Percentiles rank a stretch among this genome's conserved stretches.
phyloP scores from a whole-genome alignment of 2,797 vertebrate species.

The Peromyscus attwateri region DNA sequence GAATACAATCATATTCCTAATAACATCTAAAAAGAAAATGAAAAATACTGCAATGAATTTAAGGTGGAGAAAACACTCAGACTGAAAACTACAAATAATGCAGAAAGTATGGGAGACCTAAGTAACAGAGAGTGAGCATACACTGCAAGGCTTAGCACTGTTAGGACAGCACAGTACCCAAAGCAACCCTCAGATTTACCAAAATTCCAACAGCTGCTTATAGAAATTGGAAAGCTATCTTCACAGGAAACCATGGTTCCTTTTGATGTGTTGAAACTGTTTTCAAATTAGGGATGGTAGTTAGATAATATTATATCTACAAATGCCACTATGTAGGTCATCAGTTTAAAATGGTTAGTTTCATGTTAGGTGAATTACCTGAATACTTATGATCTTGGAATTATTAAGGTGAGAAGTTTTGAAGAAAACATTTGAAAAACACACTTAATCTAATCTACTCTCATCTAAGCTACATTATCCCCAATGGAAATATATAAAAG shows the following conservation, averaged over 20 bases:
- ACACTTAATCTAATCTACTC: neutral
- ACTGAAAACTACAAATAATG: neutral
- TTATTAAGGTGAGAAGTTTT: neutral
- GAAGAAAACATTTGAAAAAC: neutral
- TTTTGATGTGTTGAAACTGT: neutral
- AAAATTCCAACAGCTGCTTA: neutral
- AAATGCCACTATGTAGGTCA: neutral
- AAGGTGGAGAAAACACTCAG: neutral
- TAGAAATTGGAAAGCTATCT: neutral
- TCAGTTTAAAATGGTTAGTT: slow-evolving; percentile 20
- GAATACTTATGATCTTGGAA: neutral
- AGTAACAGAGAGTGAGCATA: neutral
- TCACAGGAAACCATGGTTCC: neutral
- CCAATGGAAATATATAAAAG: neutral
- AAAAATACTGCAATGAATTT: slow-evolving; percentile 21
- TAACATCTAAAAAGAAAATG: neutral
- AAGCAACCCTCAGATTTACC: slow-evolving; percentile 6
- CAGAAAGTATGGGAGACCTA: neutral
- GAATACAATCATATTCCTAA: neutral
- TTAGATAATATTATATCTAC: neutral
- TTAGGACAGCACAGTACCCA: neutral
- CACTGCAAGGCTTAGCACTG: neutral
- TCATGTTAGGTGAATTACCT: neutral
- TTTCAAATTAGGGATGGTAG: neutral
- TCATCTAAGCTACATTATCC: slow-evolving; percentile 12